phyloP scores from a whole-genome alignment of 35 echinoderm and acorn worm species.

The Chiridota heheva region DNA sequence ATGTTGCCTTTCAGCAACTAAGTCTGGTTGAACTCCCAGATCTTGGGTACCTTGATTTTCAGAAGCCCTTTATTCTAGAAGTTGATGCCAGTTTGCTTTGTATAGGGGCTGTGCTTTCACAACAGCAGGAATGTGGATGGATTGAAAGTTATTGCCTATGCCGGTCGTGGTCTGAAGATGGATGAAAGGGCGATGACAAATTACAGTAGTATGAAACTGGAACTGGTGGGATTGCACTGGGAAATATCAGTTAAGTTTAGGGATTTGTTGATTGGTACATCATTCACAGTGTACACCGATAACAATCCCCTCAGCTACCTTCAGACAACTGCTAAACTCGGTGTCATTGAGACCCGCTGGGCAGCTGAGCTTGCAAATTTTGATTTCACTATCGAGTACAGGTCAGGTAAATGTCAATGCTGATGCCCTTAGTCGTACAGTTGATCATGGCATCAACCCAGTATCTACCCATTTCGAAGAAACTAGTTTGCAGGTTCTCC shows the following conservation, averaged over 20 bases:
- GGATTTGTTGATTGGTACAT: constrained; percentile 50
- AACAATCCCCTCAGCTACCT: constrained; percentile 75
- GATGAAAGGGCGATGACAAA: constrained; percentile 62
- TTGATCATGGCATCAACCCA: constrained; percentile 24
- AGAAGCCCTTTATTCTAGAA: constrained; percentile 50
- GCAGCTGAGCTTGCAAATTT: constrained; percentile 56
- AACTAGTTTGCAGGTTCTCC: no score
- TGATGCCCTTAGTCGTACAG: constrained; percentile 57
- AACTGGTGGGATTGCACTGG: constrained; percentile 68
- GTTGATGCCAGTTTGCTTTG: constrained; percentile 46
- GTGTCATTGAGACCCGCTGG: constrained; percentile 61
- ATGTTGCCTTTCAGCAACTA: constrained; percentile 30
- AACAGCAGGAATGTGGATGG: constrained; percentile 35
- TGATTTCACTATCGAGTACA: constrained; percentile 53
- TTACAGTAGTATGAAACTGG: constrained; percentile 79
- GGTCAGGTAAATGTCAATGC: constrained; percentile 50
- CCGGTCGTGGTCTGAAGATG: constrained; percentile 36
- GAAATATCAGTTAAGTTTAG: constrained; percentile 70
- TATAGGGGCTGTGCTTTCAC: constrained; percentile 71
- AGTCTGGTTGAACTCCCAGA: constrained; percentile 13
- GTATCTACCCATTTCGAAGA: no score
- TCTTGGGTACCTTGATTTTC: constrained; percentile 28
- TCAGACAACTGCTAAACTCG: constrained; percentile 56
- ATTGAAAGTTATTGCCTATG: constrained; percentile 57
- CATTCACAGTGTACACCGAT: constrained; percentile 62